These are phyloP conservation scores for Silvanus unidentatus DNA, from an alignment of 2,888 invertebrate species.

Conservation along the genomic window DNA sequence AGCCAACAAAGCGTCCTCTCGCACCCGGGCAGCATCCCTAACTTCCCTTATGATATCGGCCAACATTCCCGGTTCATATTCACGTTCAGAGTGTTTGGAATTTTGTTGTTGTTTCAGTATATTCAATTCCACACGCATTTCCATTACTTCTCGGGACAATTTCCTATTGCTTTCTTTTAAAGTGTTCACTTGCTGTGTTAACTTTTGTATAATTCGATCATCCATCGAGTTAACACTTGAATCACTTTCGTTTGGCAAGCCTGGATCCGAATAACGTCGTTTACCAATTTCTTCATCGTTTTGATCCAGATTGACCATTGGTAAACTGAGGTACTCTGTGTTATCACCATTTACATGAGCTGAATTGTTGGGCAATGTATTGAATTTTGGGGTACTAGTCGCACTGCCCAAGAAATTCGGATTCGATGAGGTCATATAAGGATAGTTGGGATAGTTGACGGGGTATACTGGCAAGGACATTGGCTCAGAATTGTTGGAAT, in stretches of 20 bases:
- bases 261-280: constrained; percentile 64
- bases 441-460: constrained; percentile 47
- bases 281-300: constrained; percentile 49
- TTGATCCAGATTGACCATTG: constrained; percentile 60
- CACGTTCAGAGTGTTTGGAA: constrained; percentile 39
- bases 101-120: constrained; percentile 39
- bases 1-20: constrained; percentile 65
- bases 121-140: constrained; percentile 60
- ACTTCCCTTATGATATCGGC: constrained; percentile 68
- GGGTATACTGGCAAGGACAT: constrained; percentile 60
- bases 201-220: constrained; percentile 55
- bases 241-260: constrained; percentile 49
- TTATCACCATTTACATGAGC: constrained; percentile 25
- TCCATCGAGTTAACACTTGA: constrained; percentile 52
- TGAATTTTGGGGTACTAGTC: constrained; percentile 26
- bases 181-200: constrained; percentile 67
- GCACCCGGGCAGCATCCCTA: constrained; percentile 63
- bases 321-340: constrained; percentile 59
- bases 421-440: constrained; percentile 12
- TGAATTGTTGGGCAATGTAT: constrained; percentile 18
- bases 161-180: constrained; percentile 69
- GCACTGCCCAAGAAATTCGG: constrained; percentile 24
- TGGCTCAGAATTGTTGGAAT: constrained; percentile 51
- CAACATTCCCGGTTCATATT: constrained; percentile 67
- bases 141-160: constrained; percentile 67